These are phyloP conservation scores for Amblyopsis hoosieri DNA, from an alignment of 2,797 vertebrate genomes.

Conservation along the genomic window DNA sequence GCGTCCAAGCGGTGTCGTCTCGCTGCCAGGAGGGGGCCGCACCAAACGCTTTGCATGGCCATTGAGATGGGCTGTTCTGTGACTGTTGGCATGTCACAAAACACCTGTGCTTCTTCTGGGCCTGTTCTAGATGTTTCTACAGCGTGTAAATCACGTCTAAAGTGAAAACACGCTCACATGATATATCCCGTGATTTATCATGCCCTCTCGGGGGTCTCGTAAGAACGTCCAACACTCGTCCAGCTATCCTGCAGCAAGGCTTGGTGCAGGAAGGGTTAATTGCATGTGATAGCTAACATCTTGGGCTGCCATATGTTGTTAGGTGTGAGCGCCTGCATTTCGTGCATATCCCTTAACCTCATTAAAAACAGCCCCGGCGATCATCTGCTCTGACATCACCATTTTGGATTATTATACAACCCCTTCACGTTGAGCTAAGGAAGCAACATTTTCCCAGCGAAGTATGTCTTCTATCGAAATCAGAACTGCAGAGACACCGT, in stretches of 20 bases:
- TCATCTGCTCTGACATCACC: constrained; percentile 36
- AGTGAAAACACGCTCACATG: background rate
- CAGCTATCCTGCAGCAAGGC: constrained; percentile 16
- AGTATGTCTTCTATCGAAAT: constrained; percentile 7
- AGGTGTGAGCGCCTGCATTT: background rate
- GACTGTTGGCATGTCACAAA: too few species aligned
- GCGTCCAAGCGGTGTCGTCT: too few species aligned
- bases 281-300: constrained; percentile 37
- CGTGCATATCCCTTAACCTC: constrained; percentile 44
- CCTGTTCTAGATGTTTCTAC: too few species aligned
- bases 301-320: constrained; percentile 38
- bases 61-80: too few species aligned
- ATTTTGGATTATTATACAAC: constrained; percentile 30
- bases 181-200: background rate
- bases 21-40: too few species aligned
- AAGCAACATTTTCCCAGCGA: constrained; percentile 3
- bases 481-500: background rate
- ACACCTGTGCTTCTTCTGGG: too few species aligned
- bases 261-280: constrained; percentile 18
- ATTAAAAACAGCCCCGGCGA: constrained; percentile 28
- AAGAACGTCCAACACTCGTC: constrained; percentile 16
- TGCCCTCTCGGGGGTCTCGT: background rate
- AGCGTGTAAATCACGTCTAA: too few species aligned
- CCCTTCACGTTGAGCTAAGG: constrained; percentile 9
- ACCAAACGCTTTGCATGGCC: too few species aligned